Evolutionary conservation across 2,888 invertebrate species (phyloP), one percentile per base, ranked within the genome.

Genomic region (Cryptosula pallasiana): DNA sequence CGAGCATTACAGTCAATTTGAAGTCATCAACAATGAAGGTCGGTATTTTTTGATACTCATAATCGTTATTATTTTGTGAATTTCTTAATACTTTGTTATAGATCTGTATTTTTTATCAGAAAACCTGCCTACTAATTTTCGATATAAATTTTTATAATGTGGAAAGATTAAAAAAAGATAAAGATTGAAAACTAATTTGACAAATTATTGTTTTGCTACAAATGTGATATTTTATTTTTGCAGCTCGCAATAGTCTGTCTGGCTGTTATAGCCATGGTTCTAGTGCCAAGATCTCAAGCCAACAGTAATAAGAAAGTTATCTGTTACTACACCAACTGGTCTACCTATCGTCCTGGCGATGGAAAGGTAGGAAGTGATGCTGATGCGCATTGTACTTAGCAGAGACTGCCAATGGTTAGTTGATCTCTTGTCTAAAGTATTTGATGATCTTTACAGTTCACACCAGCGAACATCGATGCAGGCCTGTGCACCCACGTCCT

Each of bases 261-360:
- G n/a, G n/a, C n/a, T n/a, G n/a, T 45, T 20, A 45, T 45, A 45
- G 45, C 45, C 45, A 13, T 45, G 45, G 45, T 45, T 45, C 9
- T 45, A 45, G 9, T 45, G 5, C 20, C 45, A 13, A 20, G 45
- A 45, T 45, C n/a, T n/a, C 45, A 45, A 45, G 45, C 45, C 9
- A 45, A 45, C 25, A 23, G n/a, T 23, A 57, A 32, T 27, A 32
- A 32, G 27, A 63, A 63, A n/a, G 63, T 63, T 9, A 77, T 81
- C 27, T 98, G 97, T 84, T 97, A 97, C 87, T 96, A 95, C 87
- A 96, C 96, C 63, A 97, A 98, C 87, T 98, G 97, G 97, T 94
- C 97, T 0, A 97, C 97, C 84, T 98, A 98, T 85, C 89, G 96
- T 74, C 91, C 91, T 13, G 95, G 94, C 84, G 86, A 91, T 73